Evolutionary conservation across 2,113 vertebrate species (phyloP).

Genomic region (Sarotherodon lohbergeri): DNA sequence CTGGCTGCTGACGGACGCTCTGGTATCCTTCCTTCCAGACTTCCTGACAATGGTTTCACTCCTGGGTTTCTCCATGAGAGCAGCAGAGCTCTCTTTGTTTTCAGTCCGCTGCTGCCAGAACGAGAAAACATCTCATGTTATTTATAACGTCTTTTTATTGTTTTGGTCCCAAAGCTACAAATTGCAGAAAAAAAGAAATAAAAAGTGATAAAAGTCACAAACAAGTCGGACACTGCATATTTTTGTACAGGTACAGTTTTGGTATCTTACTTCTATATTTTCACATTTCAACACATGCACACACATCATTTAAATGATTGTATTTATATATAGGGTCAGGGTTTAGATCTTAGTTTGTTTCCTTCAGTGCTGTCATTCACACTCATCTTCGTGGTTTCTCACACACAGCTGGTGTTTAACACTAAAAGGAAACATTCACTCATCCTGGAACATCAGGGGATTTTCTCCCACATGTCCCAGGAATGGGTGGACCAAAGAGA

Average conservation of each 20-base stretch:
- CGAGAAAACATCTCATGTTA: rapidly evolving
- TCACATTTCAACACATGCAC: not conserved
- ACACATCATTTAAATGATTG: rapidly evolving
- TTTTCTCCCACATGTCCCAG: not conserved
- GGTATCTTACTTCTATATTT: not conserved
- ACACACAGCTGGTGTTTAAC: not conserved
- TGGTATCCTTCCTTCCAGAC: not conserved
- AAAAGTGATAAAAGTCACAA: not conserved
- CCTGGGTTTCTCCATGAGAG: not conserved
- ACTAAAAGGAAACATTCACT: not conserved
- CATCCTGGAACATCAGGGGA: not conserved
- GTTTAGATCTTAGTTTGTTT: not conserved
- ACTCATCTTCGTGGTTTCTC: not conserved
- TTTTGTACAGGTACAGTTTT: rapidly evolving
- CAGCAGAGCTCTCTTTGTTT: not conserved
- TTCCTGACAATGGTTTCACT: not conserved
- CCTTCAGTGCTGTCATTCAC: not conserved
- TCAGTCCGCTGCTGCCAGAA: not conserved
- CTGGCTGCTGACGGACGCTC: slow-evolving; percentile 61
- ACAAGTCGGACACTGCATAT: rapidly evolving
- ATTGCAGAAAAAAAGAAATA: not conserved
- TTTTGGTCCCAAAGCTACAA: not conserved
- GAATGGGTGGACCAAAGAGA: not conserved
- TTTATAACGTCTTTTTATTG: not conserved
- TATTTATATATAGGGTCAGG: rapidly evolving